These are phyloP conservation scores for Lagopus muta DNA, from an alignment of 2,113 vertebrate genomes.

Conservation along the genomic window DNA sequence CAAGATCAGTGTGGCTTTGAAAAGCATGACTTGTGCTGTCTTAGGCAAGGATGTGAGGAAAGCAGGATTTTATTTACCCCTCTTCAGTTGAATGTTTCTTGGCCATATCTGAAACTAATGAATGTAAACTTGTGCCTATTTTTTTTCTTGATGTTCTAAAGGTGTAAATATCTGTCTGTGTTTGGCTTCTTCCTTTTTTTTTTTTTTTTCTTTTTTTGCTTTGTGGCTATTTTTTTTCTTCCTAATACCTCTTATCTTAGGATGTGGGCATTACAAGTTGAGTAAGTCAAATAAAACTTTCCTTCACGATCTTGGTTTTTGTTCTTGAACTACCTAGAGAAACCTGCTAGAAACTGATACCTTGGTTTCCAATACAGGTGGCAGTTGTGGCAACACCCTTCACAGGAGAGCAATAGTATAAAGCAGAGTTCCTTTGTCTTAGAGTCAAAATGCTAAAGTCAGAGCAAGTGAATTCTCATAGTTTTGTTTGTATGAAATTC, in stretches of 20 bases:
- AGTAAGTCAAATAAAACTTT: conserved; percentile 77
- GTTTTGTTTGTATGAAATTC: neutral
- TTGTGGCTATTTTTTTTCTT: conserved; percentile 30
- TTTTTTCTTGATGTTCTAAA: conserved; percentile 14
- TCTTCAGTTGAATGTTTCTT: conserved; percentile 57
- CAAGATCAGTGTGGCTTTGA: conserved; percentile 34
- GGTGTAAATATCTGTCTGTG: conserved; percentile 37
- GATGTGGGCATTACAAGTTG: conserved; percentile 48
- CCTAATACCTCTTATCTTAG: conserved; percentile 27
- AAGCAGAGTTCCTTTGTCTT: neutral
- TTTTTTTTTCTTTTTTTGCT: neutral
- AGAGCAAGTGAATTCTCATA: neutral
- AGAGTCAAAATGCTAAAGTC: neutral
- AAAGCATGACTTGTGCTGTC: neutral
- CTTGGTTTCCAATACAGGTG: neutral
- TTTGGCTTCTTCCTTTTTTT: conserved; percentile 20
- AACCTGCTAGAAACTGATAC: neutral
- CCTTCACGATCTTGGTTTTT: neutral
- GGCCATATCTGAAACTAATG: conserved; percentile 55
- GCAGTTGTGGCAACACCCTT: neutral
- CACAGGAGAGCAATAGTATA: neutral
- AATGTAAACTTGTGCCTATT: conserved; percentile 68
- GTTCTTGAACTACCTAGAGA: neutral
- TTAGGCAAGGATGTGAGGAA: conserved; percentile 10
- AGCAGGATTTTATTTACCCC: conserved; percentile 20